Evolutionary conservation across 2,888 invertebrate genomes (phyloP), one percentile per base, ranked within the genome.

Genomic region (Leucozona laternaria): DNA sequence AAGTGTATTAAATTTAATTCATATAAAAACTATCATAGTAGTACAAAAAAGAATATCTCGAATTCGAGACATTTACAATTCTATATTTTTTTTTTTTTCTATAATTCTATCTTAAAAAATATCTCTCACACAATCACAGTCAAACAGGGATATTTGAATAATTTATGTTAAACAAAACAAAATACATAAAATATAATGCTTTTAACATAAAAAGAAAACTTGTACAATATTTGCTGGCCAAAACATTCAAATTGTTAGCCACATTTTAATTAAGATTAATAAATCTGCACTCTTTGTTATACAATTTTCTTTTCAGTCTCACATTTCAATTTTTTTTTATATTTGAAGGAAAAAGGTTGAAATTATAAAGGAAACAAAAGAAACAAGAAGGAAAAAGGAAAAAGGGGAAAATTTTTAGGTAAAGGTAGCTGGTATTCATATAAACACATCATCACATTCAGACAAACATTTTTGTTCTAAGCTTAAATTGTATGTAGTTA

Each of bases 101-200:
- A 15, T n/a, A 20, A 34, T 70, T 48, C 17, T 57, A 50, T 45
- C 15, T 71, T 71, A 70, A 15, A 50, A 57, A 45, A 70, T 48
- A 70, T 20, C 83, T 75, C 60, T 64, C 83, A 75, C 57, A 62
- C 79, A 83, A 72, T 79, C 73, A 79, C 79, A 83, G 79, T 75
- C 75, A 79, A 79, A 79, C 60, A 72, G 57, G 53, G 53, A 53
- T n/a, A n/a, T 53, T 53, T 53, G 22, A 45, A 79, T 50, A 45
- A 15, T 20, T 43, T 10, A 40, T 15, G 15, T 5, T 15, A 15
- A 40, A 76, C 4, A 37, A 20, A 70, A 72, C 28, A 55, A 72
- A 72, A 66, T 40, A 77, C 20, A 53, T 22, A 58, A 34, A 50
- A 48, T 81, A 31, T 31, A 55, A 76, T 48, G 48, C 17, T 53